Conservation (phyloP, 2,888 invertebrate genomes). For the Gryllus longicercus region DNA sequence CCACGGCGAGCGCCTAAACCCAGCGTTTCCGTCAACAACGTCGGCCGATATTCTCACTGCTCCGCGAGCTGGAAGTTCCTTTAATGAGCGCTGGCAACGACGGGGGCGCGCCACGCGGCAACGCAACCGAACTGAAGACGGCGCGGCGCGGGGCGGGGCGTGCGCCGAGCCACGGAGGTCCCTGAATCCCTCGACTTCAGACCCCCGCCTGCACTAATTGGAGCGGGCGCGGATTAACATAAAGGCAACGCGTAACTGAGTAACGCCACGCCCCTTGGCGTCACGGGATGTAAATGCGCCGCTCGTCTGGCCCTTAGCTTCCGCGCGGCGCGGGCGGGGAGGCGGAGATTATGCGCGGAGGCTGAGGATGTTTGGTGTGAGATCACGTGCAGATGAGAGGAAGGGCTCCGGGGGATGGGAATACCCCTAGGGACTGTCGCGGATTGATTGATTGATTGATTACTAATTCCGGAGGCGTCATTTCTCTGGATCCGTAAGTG, state of each 20-base stretch:
- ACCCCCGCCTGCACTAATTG: background rate
- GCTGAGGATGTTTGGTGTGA: no score
- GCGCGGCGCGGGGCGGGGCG: background rate
- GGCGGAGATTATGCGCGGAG: no score
- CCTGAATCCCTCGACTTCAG: background rate
- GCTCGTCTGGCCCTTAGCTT: background rate
- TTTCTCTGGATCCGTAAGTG: no score
- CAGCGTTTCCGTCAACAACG: no score
- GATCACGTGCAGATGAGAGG: no score
- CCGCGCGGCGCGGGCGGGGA: no score
- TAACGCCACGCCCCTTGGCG: background rate
- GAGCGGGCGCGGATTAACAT: slow-evolving; percentile 4
- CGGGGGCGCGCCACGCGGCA: background rate
- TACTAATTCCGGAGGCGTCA: no score
- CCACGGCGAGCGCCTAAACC: no score
- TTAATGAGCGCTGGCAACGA: background rate
- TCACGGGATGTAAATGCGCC: background rate
- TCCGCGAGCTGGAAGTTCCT: background rate
- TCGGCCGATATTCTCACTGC: background rate
- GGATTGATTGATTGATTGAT: no score
- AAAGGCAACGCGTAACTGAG: background rate
- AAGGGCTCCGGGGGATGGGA: no score
- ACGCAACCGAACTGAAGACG: background rate
- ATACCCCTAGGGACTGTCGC: no score
- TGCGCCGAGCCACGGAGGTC: background rate